These are phyloP conservation scores for Molossus molossus DNA, from an alignment of 2,797 vertebrate species.

Conservation along the genomic window DNA sequence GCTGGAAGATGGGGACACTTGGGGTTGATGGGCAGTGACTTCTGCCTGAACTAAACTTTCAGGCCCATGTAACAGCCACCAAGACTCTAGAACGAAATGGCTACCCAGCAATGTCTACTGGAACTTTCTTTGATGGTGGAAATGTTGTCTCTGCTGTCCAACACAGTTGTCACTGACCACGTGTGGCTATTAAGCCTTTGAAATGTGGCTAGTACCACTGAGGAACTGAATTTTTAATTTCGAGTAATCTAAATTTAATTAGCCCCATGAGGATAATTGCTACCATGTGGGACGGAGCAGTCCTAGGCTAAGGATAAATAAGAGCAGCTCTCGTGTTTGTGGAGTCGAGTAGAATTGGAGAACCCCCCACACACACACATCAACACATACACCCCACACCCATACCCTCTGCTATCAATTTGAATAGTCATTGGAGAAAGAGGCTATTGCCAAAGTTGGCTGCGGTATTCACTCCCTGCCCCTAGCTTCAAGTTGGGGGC, in stretches of 20 bases:
- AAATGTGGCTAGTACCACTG: background rate
- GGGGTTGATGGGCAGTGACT: background rate
- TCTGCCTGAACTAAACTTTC: background rate
- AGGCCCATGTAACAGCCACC: background rate
- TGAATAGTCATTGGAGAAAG: constrained; percentile 23
- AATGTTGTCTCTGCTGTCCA: background rate
- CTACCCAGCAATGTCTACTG: accelerated
- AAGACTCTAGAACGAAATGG: background rate
- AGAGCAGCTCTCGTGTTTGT: background rate
- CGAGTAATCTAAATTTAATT: background rate
- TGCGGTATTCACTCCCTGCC: background rate
- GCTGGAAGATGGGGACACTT: background rate
- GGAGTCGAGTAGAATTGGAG: background rate
- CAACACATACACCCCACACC: background rate
- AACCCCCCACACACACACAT: background rate
- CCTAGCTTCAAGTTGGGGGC: background rate
- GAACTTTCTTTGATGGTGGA: background rate
- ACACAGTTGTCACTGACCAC: background rate
- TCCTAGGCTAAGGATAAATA: background rate
- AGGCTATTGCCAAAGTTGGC: background rate
- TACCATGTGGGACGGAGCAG: background rate
- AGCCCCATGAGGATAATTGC: background rate
- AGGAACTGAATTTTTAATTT: constrained; percentile 6
- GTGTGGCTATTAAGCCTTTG: background rate
- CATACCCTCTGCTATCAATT: background rate